Evolutionary conservation across 2,797 vertebrate genomes (phyloP).

Genomic region (Microhierax caerulescens): DNA sequence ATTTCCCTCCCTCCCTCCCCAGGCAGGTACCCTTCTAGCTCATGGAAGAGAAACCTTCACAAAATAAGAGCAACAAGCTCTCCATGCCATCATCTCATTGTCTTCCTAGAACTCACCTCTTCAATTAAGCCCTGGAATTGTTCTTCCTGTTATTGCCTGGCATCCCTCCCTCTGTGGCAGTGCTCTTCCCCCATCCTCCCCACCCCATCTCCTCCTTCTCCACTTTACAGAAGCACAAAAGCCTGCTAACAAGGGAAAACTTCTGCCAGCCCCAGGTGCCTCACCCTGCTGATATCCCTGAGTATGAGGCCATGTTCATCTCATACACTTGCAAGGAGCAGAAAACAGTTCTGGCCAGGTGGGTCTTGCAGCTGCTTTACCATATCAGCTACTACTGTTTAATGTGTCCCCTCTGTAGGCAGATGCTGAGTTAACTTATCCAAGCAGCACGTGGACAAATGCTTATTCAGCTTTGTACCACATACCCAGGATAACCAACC

Average conservation of each 20-base stretch:
- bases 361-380: not conserved
- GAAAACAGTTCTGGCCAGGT: not conserved
- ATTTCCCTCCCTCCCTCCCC: not conserved
- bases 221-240: not conserved
- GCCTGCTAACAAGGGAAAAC: not conserved
- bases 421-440: not conserved
- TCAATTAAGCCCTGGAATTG: not conserved
- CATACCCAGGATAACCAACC: not conserved
- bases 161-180: not conserved
- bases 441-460: not conserved
- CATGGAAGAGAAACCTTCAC: not conserved
- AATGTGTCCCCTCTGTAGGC: not conserved
- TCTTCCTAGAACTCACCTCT: not conserved
- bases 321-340: not conserved
- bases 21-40: not conserved
- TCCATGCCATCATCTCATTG: accelerated
- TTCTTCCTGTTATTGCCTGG: not conserved
- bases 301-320: not conserved
- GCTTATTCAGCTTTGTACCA: not conserved
- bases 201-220: not conserved
- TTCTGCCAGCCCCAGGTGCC: not conserved
- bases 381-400: not conserved
- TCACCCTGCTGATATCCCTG: accelerated
- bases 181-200: not conserved
- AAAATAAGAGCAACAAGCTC: not conserved